Base-by-base conservation (phyloP, 2,113 vertebrate species). In the Phylloscopus trochiloides region DNA sequence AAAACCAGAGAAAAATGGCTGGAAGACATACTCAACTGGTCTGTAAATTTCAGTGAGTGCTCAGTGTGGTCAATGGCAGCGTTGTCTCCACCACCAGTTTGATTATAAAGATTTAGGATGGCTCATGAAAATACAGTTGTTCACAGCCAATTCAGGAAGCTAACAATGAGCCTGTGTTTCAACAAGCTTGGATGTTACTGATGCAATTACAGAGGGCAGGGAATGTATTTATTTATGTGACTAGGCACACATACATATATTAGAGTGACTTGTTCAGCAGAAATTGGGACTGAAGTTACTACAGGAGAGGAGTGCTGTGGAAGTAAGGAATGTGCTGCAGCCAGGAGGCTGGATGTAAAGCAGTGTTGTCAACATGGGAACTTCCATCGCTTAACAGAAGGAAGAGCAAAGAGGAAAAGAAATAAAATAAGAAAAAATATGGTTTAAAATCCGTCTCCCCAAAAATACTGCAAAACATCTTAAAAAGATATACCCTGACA, bases 51-150 rank as follows among this genome's bases (percentile, higher is more conserved):
- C 91, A 55, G 67, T 2, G 51, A 90, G 67, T 29, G 20, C 82
- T 80, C 75, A 57, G 22, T 1, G 0, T 31, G 75, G 82, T 95
- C 95, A 96, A 90, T 80, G 63, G 82, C 57, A 94, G 72, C 91
- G 73, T 80, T 94, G 82, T 92, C 73, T 83, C 67, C 55, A 32
- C 31, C 57, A 71, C 47, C 36, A 86, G 67, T 73, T 93, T 55
- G 94, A 83, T 83, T 93, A 88, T 10, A 93, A 92, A 88, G 79
- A 88, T 92, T 95, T 94, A 90, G 88, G 86, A 63, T 77, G 82
- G 58, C 68, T 92, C 96, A 83, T 80, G 94, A 97, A 93, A 96
- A 93, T 79, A 77, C 68, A 94, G 50, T 94, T 94, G 78, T 88
- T 83, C 88, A 66, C 71, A 84, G 88, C 63, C 92, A 66, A 3